Evolutionary conservation across 1,140 invertebrate species (phyloP), one percentile per base, ranked within the genome.

Genomic region (Patella vulgata): DNA sequence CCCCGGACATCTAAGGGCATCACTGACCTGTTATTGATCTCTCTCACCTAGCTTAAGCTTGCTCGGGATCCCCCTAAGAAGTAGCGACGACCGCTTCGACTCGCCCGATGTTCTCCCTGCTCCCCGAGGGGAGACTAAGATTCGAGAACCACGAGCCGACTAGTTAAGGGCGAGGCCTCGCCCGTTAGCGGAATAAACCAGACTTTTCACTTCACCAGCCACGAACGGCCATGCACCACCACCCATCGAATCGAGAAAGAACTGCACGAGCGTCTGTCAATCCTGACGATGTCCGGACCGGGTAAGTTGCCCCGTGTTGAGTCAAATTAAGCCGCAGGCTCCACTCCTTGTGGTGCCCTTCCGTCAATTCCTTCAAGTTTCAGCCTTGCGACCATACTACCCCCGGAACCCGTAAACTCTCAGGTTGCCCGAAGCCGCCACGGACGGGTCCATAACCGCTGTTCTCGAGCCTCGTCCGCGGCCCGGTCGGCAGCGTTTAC

Each of bases 191-290:
- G 88, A 92, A 92, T 91, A 90, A 92, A 92, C 88, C 90, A 91
- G 90, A 92, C 89, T 92, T 91, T 91, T 92, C 89, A 86, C 89
- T 92, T 90, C 90, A 92, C 90, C 88, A 92, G 92, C 90, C 92
- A 92, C 92, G 90, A 92, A 92, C 90, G 90, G 90, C 90, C 90
- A 92, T 92, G 91, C 91, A 92, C 91, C 90, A 93, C 91, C 90
- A 93, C 88, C 90, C 90, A 86, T 82, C 66, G 89, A 88, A 93
- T 93, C 91, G 90, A 92, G 91, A 93, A 93, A 39, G 46, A 47
- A 59, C 28, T 39, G 44, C 19, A 25, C 12, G 19, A 17, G 48
- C 6, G 56, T 44, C 19, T 59, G 50, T 47, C 48, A 39, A 21
- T 48, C 56, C 88, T 92, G 89, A 87, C 88, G 85, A 88, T 91